A percentile compares a stretch with the other conserved stretches of the same genome.
phyloP scores from a whole-genome alignment of 1,140 invertebrate genomes.

The Cydia amplana region DNA sequence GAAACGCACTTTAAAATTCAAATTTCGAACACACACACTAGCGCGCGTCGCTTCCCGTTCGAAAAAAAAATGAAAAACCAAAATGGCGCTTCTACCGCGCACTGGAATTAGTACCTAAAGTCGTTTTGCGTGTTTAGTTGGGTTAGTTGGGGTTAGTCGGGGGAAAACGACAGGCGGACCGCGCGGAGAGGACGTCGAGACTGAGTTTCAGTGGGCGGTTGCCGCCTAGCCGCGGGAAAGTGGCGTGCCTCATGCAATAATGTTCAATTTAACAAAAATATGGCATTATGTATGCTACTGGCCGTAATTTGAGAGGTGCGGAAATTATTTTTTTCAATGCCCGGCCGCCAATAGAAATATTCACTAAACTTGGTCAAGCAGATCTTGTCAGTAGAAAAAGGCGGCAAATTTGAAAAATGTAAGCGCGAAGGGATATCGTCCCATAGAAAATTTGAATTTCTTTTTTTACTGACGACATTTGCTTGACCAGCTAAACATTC shows the following conservation, averaged over 20 bases:
- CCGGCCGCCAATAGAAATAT: too few relatives aligned
- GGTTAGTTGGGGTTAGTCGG: conserved; percentile 43
- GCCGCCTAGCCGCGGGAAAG: conserved; percentile 58
- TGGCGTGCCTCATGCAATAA: conserved; percentile 60
- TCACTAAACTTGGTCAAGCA: too few relatives aligned
- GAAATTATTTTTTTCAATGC: too few relatives aligned
- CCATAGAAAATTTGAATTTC: too few relatives aligned
- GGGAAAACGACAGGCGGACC: conserved; percentile 75
- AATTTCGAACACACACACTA: conserved; percentile 45
- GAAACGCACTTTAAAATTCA: conserved; percentile 57
- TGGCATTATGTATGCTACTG: neutral
- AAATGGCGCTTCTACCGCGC: conserved; percentile 41
- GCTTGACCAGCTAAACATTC: too few relatives aligned
- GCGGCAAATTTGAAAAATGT: too few relatives aligned
- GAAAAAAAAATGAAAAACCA: conserved; percentile 43
- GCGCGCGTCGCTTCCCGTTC: conserved; percentile 50
- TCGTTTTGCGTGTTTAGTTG: conserved; percentile 42
- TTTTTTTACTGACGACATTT: too few relatives aligned
- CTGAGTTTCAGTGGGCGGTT: conserved; percentile 73
- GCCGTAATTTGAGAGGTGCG: too few relatives aligned
- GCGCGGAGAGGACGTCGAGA: conserved; percentile 79
- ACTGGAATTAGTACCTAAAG: conserved; percentile 34
- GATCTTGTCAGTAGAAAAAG: too few relatives aligned
- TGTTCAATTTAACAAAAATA: conserved; percentile 48
- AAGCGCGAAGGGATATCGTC: too few relatives aligned